Evolutionary conservation across 2,888 invertebrate genomes (phyloP), one percentile per base, ranked within the genome.

Genomic region (Sepioteuthis lessoniana): DNA sequence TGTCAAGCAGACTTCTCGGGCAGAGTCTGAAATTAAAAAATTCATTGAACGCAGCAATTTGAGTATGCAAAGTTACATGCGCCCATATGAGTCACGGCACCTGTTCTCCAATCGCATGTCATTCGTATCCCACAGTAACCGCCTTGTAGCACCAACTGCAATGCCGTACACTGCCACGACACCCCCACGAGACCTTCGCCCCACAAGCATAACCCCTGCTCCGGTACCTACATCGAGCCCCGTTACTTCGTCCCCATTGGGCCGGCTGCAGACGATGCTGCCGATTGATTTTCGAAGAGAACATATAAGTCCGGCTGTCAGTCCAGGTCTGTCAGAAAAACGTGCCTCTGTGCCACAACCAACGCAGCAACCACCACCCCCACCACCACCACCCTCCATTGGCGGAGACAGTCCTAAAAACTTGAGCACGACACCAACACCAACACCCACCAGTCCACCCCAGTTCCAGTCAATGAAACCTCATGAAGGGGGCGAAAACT

Each of bases 241-340:
- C 91, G 97, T 98, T 47, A 98, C 98, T 95, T 98, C 98, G 55
- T 98, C 98, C 25, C 99, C 99, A 7, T 97, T 99, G 95, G 99
- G 98, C 97, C 98, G 98, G 96, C 98, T 99, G 93, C 99, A 99
- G 97, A 99, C 98, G 96, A 99, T 99, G 99, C 99, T 99, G 97
- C 99, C 99, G 0, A 99, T 99, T 97, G 99, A 99, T 97, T 99
- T 98, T 97, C 98, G 99, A 55, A 95, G 96, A 55, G 96, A 96
- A 91, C 95, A 95, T 76, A 91, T 95, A 38, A 96, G 96, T 94
- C 96, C 96, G 8, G 94, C 95, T 13, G 94, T 95, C 25, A 95
- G 96, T 94, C 95, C 96, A 35, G 95, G 95, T 25, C 90, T 95
- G 93, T 94, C 94, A 42, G 94, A 95, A 94, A 95, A 95, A 94